These are phyloP conservation scores for Eriocheir sinensis DNA, from an alignment of 1,140 invertebrate genomes.

Conservation along the genomic window DNA sequence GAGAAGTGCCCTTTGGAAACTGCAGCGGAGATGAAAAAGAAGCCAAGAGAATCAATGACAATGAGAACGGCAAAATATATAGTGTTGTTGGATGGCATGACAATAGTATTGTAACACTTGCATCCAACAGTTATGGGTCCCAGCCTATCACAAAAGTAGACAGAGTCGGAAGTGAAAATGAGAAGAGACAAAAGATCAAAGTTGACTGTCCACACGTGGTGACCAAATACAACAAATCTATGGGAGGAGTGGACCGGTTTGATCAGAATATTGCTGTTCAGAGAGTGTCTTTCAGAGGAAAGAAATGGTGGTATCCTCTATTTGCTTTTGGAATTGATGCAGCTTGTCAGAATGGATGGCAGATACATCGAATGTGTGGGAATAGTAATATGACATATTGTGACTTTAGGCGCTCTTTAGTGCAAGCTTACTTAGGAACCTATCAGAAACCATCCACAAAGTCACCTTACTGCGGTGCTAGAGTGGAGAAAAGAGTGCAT, in stretches of 20 bases:
- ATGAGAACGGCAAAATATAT: constrained; percentile 69
- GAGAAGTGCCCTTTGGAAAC: no score
- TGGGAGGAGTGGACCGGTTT: constrained; percentile 78
- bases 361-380: constrained; percentile 43
- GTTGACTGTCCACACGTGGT: constrained; percentile 72
- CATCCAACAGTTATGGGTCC: constrained; percentile 56
- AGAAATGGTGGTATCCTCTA: constrained; percentile 39
- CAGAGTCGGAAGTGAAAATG: constrained; percentile 50
- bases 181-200: constrained; percentile 59
- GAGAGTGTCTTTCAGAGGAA: constrained; percentile 46
- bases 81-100: not conserved
- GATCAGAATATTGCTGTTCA: constrained; percentile 68
- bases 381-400: constrained; percentile 43
- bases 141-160: constrained; percentile 49
- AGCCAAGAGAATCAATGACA: no score
- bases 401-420: constrained; percentile 48
- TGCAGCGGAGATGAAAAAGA: no score
- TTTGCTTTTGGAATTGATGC: constrained; percentile 56
- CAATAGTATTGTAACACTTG: constrained; percentile 69
- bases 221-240: constrained; percentile 74
- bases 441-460: constrained; percentile 50
- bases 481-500: constrained; percentile 40
- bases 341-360: constrained; percentile 61
- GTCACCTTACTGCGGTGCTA: constrained; percentile 48
- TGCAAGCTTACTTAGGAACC: constrained; percentile 50